phyloP scores from a whole-genome alignment of 2,797 vertebrate genomes.

The Nothura maculosa region DNA sequence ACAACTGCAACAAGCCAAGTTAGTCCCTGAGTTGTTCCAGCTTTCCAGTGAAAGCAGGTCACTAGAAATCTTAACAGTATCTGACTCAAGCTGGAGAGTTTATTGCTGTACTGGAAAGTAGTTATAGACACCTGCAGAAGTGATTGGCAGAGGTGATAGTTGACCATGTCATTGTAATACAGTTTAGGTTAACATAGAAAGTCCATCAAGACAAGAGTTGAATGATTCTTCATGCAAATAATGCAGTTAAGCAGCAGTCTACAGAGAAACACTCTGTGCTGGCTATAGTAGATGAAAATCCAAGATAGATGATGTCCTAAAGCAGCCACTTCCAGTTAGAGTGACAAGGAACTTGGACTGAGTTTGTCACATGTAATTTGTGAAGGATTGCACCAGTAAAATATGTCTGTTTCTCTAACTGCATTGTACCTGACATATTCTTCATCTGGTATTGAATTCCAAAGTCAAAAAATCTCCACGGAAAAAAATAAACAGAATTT shows the following conservation, averaged over 20 bases:
- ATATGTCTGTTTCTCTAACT: not conserved
- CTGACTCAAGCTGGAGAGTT: not conserved
- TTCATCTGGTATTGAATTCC: conserved; percentile 1
- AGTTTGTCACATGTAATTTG: not conserved
- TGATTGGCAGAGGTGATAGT: not conserved
- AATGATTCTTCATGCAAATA: not conserved
- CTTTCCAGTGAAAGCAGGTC: not conserved
- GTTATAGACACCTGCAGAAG: not conserved
- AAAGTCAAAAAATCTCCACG: not conserved
- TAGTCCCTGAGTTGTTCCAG: not conserved
- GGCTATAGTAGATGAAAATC: not conserved
- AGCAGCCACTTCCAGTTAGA: not conserved
- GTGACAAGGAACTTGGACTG: not conserved
- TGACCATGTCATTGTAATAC: not conserved
- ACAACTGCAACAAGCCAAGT: not conserved
- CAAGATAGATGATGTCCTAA: not conserved
- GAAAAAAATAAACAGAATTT: not conserved
- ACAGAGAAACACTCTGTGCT: not conserved
- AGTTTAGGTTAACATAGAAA: not conserved
- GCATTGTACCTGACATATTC: not conserved
- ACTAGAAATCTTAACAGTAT: not conserved
- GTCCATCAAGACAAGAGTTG: not conserved
- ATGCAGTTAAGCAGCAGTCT: not conserved
- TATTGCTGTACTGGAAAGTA: not conserved
- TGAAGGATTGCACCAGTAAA: conserved; percentile 1